phyloP scores from a whole-genome alignment of 2,113 vertebrate species.

The Lethenteron reissneri region DNA sequence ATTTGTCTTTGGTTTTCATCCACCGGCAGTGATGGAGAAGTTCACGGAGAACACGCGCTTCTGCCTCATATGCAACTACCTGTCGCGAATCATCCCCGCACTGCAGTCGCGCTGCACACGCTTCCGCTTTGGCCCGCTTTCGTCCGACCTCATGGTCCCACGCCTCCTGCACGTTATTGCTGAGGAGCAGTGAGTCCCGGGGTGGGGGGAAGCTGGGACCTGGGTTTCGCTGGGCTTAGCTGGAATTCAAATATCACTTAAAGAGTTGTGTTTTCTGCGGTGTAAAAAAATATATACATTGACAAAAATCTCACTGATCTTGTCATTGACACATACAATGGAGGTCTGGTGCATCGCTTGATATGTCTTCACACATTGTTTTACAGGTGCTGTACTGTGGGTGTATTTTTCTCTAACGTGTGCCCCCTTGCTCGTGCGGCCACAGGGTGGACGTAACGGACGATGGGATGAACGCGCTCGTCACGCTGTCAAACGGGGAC shows the following conservation, averaged over 20 bases:
- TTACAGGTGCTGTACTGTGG: no score
- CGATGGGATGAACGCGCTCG: slow-evolving; percentile 76
- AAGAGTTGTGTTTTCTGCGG: no score
- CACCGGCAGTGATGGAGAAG: slow-evolving; percentile 64
- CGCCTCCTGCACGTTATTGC: slow-evolving; percentile 48
- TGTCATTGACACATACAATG: no score
- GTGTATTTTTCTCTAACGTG: neutral
- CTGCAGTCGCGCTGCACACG: slow-evolving; percentile 83
- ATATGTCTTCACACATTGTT: no score
- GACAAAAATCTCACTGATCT: no score
- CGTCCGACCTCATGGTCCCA: slow-evolving; percentile 66
- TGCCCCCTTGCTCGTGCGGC: slow-evolving; percentile 9
- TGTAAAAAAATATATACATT: no score
- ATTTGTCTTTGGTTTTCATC: neutral
- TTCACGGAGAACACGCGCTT: slow-evolving; percentile 90
- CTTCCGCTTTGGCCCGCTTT: slow-evolving; percentile 76
- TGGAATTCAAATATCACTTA: no score
- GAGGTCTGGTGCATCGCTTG: no score
- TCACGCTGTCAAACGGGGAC: slow-evolving; percentile 67
- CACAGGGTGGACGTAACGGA: slow-evolving; percentile 51
- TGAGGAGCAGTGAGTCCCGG: slow-evolving; percentile 42
- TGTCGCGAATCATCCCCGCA: slow-evolving; percentile 92
- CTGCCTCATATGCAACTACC: slow-evolving; percentile 88
- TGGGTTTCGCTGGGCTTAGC: no score
- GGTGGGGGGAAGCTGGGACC: no score